Conservation (phyloP, 2,797 vertebrate species). For the Clarias pachynema region DNA sequence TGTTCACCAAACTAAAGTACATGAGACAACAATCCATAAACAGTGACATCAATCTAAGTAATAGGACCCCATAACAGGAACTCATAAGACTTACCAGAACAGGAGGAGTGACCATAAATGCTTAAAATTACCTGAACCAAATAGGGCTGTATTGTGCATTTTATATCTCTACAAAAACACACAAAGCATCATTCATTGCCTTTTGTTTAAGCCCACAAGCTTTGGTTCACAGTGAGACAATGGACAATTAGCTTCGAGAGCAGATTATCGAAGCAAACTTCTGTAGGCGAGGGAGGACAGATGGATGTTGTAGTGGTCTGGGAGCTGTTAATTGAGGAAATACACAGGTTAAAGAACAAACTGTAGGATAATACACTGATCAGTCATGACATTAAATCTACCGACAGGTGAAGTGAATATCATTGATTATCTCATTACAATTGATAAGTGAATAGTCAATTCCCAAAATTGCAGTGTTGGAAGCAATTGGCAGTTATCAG, state of each 20-base stretch:
- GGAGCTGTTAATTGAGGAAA: constrained; percentile 70
- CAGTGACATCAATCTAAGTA: not conserved
- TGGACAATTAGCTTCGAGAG: not conserved
- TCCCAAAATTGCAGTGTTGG: too few relatives aligned
- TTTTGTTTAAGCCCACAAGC: not conserved
- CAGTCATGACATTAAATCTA: too few relatives aligned
- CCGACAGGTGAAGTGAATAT: too few relatives aligned
- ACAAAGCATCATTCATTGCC: not conserved
- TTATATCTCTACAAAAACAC: not conserved
- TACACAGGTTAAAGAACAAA: not conserved
- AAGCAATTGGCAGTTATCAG: too few relatives aligned
- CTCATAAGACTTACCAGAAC: not conserved
- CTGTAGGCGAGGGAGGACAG: constrained; percentile 80
- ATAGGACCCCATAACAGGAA: not conserved
- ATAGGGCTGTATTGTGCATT: not conserved
- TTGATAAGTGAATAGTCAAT: too few relatives aligned
- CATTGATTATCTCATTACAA: too few relatives aligned
- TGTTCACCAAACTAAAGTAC: not conserved
- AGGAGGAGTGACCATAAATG: not conserved
- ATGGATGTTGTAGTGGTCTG: constrained; percentile 75
- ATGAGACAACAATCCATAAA: not conserved
- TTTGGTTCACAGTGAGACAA: not conserved
- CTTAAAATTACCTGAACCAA: not conserved
- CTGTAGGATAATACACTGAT: not conserved
- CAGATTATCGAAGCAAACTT: constrained; percentile 72